phyloP scores from a whole-genome alignment of 2,113 vertebrate species.

The Coreoperca whiteheadi region DNA sequence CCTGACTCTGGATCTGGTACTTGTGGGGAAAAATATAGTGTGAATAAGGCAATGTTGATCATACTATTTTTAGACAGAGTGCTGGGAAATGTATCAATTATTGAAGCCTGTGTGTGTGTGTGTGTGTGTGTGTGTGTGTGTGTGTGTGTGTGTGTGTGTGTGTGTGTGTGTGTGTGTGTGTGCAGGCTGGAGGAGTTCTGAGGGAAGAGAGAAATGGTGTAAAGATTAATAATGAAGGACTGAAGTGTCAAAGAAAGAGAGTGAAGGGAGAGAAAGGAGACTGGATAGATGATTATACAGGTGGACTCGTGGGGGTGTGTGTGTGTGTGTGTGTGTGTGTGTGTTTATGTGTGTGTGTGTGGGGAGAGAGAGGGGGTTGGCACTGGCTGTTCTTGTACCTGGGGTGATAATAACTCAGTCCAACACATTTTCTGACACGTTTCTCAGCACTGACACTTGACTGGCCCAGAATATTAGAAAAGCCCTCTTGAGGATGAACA shows the following conservation, averaged over 20 bases:
- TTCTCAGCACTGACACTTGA: constrained; percentile 39
- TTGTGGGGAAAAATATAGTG: background rate
- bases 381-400: constrained; percentile 51
- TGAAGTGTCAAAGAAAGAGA: constrained; percentile 60
- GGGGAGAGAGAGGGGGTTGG: background rate
- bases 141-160: background rate
- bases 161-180: no score
- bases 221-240: constrained; percentile 78
- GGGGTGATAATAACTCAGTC: constrained; percentile 64
- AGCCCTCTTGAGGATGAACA: constrained; percentile 19
- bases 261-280: constrained; percentile 32
- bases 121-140: constrained; percentile 4
- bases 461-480: constrained; percentile 36
- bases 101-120: constrained; percentile 40
- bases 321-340: constrained; percentile 25
- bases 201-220: constrained; percentile 57
- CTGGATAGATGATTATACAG: constrained; percentile 25
- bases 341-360: background rate
- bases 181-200: constrained; percentile 38
- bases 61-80: constrained; percentile 70
- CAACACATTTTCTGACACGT: constrained; percentile 52
- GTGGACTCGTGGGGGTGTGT: constrained; percentile 23
- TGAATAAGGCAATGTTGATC: constrained; percentile 57
- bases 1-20: constrained; percentile 4
- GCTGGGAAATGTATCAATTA: constrained; percentile 73